phyloP scores from a whole-genome alignment of 2,113 vertebrate species.

The Rhadina sibilatrix region DNA sequence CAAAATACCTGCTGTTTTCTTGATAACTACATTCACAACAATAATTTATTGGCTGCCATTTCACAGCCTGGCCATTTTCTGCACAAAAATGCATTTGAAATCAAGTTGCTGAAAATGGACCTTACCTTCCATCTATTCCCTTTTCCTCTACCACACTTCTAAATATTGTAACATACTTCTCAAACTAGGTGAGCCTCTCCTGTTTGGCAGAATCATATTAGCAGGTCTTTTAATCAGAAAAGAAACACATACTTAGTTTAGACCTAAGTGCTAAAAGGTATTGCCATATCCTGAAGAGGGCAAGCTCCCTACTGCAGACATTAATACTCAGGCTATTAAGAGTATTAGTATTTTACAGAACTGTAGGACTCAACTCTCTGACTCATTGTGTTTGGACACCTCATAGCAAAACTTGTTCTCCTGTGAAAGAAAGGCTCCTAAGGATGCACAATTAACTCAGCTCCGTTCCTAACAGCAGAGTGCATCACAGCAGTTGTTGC shows the following conservation, averaged over 20 bases:
- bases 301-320: background rate
- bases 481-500: background rate
- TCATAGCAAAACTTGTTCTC: background rate
- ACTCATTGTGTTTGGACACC: constrained; percentile 6
- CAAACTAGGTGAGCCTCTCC: background rate
- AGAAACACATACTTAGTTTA: background rate
- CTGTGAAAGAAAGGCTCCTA: background rate
- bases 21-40: background rate
- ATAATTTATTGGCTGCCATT: background rate
- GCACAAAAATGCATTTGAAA: background rate
- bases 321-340: constrained; percentile 7
- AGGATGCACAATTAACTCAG: background rate
- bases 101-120: background rate
- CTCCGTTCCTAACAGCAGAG: background rate
- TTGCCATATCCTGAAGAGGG: background rate
- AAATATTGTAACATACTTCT: background rate
- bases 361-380: background rate
- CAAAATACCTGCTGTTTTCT: background rate
- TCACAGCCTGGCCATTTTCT: background rate
- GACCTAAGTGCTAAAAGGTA: background rate
- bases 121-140: background rate
- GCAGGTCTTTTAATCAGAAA: background rate
- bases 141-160: background rate
- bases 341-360: constrained; percentile 27
- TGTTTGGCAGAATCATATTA: background rate